phyloP scores from a whole-genome alignment of 37 sponge, comb jelly and placozoan species.

The Halichondria panicea region DNA sequence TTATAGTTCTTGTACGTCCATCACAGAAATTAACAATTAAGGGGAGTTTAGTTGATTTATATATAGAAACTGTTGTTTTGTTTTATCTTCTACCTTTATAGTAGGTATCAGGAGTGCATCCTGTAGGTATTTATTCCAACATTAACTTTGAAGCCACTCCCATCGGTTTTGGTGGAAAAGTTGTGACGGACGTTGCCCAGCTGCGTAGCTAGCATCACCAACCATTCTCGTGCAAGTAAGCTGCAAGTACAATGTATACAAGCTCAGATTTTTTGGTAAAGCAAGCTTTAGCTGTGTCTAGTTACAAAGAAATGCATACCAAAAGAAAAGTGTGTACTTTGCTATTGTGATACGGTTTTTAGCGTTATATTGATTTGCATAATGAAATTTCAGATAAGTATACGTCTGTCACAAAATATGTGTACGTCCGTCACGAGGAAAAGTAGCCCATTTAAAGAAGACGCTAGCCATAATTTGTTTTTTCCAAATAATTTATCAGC shows the following conservation, averaged over 20 bases:
- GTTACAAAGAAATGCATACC: slow-evolving; percentile 13
- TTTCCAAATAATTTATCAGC: neutral
- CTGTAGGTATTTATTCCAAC: neutral
- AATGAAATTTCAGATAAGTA: too few species aligned
- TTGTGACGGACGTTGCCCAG: slow-evolving; percentile 27
- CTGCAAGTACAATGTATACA: too few species aligned
- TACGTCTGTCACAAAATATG: neutral
- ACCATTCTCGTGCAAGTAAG: too few species aligned
- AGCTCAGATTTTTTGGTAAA: too few species aligned
- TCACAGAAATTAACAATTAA: slow-evolving; percentile 14
- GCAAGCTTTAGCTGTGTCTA: neutral
- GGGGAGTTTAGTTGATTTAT: neutral
- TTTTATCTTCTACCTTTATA: slow-evolving; percentile 1
- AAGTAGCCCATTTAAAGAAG: neutral
- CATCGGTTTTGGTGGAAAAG: neutral
- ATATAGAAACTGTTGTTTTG: neutral
- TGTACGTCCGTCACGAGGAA: neutral
- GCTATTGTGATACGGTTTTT: too few species aligned
- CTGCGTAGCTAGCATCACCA: slow-evolving; percentile 20
- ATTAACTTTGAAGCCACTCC: slow-evolving; percentile 1
- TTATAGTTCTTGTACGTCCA: slow-evolving; percentile 14
- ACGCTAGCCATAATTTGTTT: neutral
- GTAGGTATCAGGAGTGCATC: too few species aligned
- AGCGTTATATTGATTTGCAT: too few species aligned
- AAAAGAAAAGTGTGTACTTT: slow-evolving; percentile 3